A percentile compares a stretch with the other conserved stretches of the same genome.
These are phyloP conservation scores for Acomys russatus DNA, from an alignment of 2,797 vertebrate genomes.

Conservation along the genomic window DNA sequence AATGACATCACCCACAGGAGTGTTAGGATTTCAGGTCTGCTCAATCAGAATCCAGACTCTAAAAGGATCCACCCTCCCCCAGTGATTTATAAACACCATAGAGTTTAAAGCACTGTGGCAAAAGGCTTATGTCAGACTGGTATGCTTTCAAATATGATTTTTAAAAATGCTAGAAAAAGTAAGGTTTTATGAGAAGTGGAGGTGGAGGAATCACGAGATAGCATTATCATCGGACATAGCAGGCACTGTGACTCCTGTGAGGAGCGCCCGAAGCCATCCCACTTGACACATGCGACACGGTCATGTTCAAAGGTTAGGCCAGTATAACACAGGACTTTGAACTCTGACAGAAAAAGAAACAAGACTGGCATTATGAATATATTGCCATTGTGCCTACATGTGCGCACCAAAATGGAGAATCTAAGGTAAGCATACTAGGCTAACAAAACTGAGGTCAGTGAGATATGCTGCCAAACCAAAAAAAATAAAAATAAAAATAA, in stretches of 20 bases:
- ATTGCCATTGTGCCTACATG: not conserved
- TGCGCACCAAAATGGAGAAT: not conserved
- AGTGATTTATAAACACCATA: slow-evolving; percentile 3
- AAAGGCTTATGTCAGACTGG: slow-evolving; percentile 27
- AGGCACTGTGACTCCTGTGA: not conserved
- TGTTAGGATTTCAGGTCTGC: not conserved
- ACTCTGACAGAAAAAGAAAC: not conserved
- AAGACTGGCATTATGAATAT: not conserved
- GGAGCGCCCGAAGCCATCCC: not conserved
- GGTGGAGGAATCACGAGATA: not conserved
- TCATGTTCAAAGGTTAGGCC: not conserved
- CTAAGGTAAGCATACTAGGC: not conserved
- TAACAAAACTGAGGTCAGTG: not conserved
- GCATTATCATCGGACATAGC: not conserved
- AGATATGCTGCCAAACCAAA: not conserved
- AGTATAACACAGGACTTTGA: not conserved
- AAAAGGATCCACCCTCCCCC: not conserved
- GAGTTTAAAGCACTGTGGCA: slow-evolving; percentile 30
- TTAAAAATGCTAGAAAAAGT: slow-evolving; percentile 19
- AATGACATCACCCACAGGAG: not conserved
- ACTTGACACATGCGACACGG: not conserved
- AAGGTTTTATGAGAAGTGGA: not conserved
- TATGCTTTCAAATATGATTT: slow-evolving; percentile 22
- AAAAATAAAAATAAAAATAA: too few species aligned
- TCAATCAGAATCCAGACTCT: slow-evolving; percentile 35